Evolutionary conservation across 2,888 invertebrate species (phyloP).

Genomic region (Hartigia nigra): DNA sequence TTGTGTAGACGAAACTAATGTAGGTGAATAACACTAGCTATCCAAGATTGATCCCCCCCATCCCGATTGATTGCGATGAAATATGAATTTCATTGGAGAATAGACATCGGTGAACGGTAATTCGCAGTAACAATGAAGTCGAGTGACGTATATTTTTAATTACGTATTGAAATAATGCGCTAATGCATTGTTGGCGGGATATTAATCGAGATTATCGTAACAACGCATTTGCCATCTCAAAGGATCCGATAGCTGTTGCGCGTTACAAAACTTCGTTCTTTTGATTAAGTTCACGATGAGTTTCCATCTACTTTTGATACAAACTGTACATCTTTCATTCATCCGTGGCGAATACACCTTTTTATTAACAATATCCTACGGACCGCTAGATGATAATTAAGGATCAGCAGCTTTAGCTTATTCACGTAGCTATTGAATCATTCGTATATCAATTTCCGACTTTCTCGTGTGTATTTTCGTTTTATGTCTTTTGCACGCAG

Average conservation of each 20-base stretch:
- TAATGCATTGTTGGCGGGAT: no score
- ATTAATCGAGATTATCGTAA: neutral
- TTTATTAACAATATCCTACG: neutral
- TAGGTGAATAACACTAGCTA: neutral
- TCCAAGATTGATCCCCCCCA: neutral
- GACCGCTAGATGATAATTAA: neutral
- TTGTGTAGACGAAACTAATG: neutral
- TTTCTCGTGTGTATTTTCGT: neutral
- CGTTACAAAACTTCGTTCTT: conserved; percentile 2
- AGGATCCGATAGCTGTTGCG: neutral
- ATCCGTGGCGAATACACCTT: neutral
- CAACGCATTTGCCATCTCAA: neutral
- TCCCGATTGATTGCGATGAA: neutral
- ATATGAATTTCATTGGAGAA: conserved; percentile 3
- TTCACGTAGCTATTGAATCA: neutral
- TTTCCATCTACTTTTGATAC: neutral
- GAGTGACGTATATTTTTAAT: neutral
- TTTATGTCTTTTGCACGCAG: neutral
- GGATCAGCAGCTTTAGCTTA: neutral
- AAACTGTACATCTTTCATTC: neutral
- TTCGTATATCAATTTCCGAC: neutral
- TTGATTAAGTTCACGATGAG: conserved; percentile 5
- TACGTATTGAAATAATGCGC: neutral
- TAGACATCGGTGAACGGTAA: neutral
- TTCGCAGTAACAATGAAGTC: neutral